phyloP scores from a whole-genome alignment of 2,888 invertebrate species.

The Xestoiulus laeticollis region DNA sequence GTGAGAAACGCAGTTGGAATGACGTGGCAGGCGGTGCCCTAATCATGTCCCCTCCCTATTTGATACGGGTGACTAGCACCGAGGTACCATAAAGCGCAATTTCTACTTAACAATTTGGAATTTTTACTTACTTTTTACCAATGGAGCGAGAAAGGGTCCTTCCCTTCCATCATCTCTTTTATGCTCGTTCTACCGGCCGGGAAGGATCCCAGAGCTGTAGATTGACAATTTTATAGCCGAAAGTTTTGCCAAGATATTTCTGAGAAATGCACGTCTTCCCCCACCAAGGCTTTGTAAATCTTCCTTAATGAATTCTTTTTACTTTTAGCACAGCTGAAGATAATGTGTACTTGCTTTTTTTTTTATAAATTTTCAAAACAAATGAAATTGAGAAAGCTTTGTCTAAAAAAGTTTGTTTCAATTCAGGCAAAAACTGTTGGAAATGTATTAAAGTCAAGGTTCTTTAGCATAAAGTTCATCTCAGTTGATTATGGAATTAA shows the following conservation, averaged over 20 bases:
- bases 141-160: background rate
- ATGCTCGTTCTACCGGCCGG: background rate
- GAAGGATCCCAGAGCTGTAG: background rate
- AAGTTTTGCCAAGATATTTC: background rate
- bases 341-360: no score
- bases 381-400: no score
- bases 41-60: background rate
- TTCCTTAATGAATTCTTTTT: no score
- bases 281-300: no score
- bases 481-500: no score
- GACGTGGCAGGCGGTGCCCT: background rate
- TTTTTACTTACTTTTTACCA: background rate
- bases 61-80: background rate
- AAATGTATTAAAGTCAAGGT: no score
- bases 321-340: no score
- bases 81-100: background rate
- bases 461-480: no score
- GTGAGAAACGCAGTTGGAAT: background rate
- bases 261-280: no score
- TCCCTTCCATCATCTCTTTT: background rate
- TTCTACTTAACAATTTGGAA: background rate
- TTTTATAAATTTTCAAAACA: no score
- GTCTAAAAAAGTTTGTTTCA: no score
- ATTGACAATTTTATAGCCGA: background rate
- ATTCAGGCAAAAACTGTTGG: no score